Percentiles rank a stretch among this genome's conserved stretches.
Evolutionary conservation across 2,113 vertebrate species (phyloP).

Genomic region (Periophthalmodon schlosseri): DNA sequence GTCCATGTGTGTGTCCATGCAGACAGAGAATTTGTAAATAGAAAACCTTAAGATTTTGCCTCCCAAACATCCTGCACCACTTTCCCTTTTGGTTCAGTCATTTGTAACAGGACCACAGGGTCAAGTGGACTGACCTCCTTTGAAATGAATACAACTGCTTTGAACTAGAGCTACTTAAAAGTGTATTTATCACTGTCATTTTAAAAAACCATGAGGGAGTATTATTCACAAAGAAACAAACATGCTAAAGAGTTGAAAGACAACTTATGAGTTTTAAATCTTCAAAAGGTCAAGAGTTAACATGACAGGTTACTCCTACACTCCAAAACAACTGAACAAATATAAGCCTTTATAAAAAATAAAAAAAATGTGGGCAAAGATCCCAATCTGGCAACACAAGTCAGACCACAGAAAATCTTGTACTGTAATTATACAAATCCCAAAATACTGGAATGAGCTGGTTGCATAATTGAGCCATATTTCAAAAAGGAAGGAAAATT

Average conservation of each 20-base stretch:
- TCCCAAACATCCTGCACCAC: not conserved
- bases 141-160: conserved; percentile 22
- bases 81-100: not conserved
- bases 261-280: not conserved
- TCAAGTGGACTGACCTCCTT: conserved; percentile 29
- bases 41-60: conserved; percentile 2
- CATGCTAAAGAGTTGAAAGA: not conserved
- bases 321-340: not conserved
- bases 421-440: not conserved
- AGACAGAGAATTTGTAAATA: not conserved
- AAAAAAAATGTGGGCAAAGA: not conserved
- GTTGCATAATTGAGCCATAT: not conserved
- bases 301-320: too few species aligned
- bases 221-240: not conserved
- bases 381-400: not conserved
- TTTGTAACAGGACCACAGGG: conserved; percentile 30
- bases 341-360: not conserved
- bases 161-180: conserved; percentile 1
- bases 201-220: not conserved
- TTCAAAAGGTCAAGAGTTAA: too few species aligned
- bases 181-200: not conserved
- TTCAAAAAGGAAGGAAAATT: not conserved
- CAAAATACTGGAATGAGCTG: not conserved
- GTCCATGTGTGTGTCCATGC: too few species aligned
- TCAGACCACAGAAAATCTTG: not conserved